Evolutionary conservation across 2,113 vertebrate genomes (phyloP).

Genomic region (Hypanus sabinus): DNA sequence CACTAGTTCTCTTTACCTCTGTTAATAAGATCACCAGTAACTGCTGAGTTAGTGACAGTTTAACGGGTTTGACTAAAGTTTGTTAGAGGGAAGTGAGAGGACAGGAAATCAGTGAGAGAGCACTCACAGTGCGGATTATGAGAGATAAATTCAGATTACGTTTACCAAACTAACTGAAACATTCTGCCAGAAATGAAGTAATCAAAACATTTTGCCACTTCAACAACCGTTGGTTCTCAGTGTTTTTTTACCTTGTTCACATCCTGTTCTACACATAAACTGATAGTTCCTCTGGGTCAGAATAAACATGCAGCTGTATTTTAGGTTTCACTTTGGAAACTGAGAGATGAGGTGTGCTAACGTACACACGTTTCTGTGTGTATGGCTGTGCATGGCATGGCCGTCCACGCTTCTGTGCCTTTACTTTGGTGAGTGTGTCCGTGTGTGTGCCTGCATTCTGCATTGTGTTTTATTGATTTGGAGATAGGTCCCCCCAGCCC

Average conservation of each 20-base stretch:
- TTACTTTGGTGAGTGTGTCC: not conserved
- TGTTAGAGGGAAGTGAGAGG: not conserved
- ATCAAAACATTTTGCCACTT: conserved; percentile 18
- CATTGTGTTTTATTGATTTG: not conserved
- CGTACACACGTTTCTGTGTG: not conserved
- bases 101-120: not conserved
- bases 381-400: not conserved
- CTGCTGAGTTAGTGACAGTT: not conserved
- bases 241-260: conserved; percentile 26
- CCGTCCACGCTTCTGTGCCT: not conserved
- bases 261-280: not conserved
- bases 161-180: not conserved
- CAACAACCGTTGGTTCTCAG: not conserved
- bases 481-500: no score
- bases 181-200: not conserved
- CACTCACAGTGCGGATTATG: not conserved
- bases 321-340: not conserved
- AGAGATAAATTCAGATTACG: not conserved
- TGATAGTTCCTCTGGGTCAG: not conserved
- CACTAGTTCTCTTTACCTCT: not conserved
- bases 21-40: not conserved
- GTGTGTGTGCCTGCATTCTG: not conserved
- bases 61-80: not conserved
- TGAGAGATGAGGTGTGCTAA: not conserved
- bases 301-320: conserved; percentile 11